phyloP scores from a whole-genome alignment of 2,113 vertebrate genomes.

The Pan troglodytes region NHGRI_mPanTro3-v2.1_pri NC_086015.1:88131001-88131500 shows the following conservation, averaged over 20 bases:
- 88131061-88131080: no score
- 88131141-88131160: not conserved
- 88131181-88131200: not conserved
- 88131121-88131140: no score
- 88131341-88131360: not conserved
- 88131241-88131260: not conserved
- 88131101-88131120: no score
- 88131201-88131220: not conserved
- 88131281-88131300: not conserved
- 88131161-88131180: not conserved
- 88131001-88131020: no score
- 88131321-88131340: not conserved
- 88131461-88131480: not conserved
- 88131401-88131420: not conserved
- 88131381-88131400: not conserved
- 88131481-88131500: not conserved
- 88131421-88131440: not conserved
- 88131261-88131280: not conserved
- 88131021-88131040: no score
- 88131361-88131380: not conserved
- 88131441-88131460: not conserved
- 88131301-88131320: not conserved
- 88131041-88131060: no score
- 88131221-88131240: not conserved
- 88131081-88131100: no score